These are phyloP conservation scores for Pachyuromys duprasi DNA, from an alignment of 2,797 vertebrate genomes.

Conservation along the genomic window DNA sequence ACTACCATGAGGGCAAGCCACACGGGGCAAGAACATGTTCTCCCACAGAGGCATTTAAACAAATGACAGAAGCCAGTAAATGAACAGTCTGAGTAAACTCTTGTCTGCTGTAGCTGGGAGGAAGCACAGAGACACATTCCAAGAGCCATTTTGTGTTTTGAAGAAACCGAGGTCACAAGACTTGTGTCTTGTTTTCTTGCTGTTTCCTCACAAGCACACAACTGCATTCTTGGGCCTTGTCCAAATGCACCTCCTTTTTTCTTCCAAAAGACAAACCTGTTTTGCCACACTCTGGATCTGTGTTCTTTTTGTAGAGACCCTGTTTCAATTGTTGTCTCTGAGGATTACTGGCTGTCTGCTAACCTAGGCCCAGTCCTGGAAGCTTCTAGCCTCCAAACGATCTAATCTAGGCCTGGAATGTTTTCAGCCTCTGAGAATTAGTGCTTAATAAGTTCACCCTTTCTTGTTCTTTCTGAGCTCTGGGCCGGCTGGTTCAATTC, in stretches of 20 bases:
- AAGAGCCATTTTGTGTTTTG: not conserved
- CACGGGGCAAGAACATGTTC: not conserved
- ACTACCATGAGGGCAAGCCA: not conserved
- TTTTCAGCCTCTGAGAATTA: no score
- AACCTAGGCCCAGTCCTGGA: no score
- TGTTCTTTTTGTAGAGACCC: not conserved
- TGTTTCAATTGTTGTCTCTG: not conserved
- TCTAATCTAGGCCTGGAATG: no score
- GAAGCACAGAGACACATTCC: not conserved
- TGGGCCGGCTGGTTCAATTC: no score
- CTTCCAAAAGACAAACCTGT: constrained; percentile 3
- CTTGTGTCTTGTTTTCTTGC: not conserved
- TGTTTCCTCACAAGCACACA: not conserved
- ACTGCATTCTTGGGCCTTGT: not conserved
- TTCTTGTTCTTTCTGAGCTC: no score
- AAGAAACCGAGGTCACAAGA: not conserved
- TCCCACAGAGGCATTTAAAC: no score
- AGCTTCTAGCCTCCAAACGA: no score
- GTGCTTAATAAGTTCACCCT: no score
- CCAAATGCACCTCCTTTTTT: not conserved
- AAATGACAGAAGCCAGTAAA: no score
- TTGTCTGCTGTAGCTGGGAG: accelerated
- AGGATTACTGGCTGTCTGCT: no score
- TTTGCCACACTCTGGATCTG: not conserved
- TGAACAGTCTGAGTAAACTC: not conserved